A percentile compares a stretch with the other conserved stretches of the same genome.
Evolutionary conservation across 2,888 invertebrate species (phyloP).

Genomic region (Epirrhoe alternata): DNA sequence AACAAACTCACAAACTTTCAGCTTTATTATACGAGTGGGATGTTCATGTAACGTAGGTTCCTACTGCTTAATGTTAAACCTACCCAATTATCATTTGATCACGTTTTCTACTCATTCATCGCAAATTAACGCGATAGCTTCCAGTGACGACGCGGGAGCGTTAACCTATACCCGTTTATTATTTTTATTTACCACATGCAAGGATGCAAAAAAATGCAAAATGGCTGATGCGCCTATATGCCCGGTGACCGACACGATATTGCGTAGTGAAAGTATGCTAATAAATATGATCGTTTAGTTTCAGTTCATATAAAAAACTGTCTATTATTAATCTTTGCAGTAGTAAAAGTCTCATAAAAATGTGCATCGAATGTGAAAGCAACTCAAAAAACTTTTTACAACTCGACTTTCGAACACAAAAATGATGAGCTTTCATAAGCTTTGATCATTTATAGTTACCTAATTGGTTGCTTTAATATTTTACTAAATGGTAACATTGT

Average conservation of each 20-base stretch:
- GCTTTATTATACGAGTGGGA: no score
- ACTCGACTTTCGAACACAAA: constrained; percentile 3
- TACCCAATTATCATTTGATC: constrained; percentile 25
- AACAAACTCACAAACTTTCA: no score
- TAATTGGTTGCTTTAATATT: no score
- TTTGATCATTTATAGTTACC: neutral
- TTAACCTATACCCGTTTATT: constrained; percentile 57
- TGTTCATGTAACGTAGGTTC: no score
- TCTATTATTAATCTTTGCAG: neutral
- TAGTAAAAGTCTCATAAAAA: constrained; percentile 35
- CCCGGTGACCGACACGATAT: constrained; percentile 29
- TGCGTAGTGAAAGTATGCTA: constrained; percentile 19
- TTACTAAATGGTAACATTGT: no score
- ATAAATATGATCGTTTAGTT: neutral
- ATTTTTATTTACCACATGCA: constrained; percentile 51
- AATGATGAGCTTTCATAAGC: constrained; percentile 15
- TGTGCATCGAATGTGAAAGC: constrained; percentile 34
- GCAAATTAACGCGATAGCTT: constrained; percentile 11
- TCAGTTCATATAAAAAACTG: neutral
- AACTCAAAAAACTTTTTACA: constrained; percentile 37
- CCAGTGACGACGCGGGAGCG: constrained; percentile 50
- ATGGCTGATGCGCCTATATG: constrained; percentile 39
- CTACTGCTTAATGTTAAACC: neutral
- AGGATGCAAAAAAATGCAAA: constrained; percentile 50
- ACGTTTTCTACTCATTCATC: constrained; percentile 29